Evolutionary conservation across 2,888 invertebrate genomes (phyloP).

Genomic region (Eupithecia exiguata): DNA sequence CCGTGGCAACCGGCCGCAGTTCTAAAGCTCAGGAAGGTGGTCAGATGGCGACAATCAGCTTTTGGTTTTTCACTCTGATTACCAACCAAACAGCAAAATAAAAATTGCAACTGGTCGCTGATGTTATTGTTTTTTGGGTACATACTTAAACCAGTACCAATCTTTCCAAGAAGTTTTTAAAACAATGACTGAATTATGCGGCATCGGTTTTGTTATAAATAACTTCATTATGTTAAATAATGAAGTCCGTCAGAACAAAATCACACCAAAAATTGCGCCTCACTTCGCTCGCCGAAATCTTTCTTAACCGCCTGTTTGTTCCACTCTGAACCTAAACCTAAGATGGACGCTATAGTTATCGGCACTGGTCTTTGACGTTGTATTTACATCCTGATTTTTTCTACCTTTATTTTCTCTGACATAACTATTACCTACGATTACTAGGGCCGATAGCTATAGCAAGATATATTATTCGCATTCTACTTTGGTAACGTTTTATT

Average conservation of each 20-base stretch:
- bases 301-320: background rate
- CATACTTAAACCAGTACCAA: background rate
- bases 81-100: background rate
- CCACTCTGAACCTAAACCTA: background rate
- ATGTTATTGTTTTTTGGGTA: background rate
- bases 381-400: background rate
- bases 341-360: background rate
- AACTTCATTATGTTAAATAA: no score
- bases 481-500: background rate
- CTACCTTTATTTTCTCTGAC: background rate
- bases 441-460: background rate
- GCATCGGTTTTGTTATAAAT: background rate
- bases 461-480: constrained; percentile 1
- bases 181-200: background rate
- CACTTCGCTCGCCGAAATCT: background rate
- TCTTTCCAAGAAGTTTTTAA: background rate
- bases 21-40: background rate
- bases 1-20: background rate
- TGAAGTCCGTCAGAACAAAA: background rate
- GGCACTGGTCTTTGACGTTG: background rate
- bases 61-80: background rate
- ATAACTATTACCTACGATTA: background rate
- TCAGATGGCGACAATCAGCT: background rate
- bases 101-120: background rate
- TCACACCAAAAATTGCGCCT: background rate